Base-by-base conservation (phyloP, 2,797 vertebrate genomes). In the Sebastes reedi region DNA sequence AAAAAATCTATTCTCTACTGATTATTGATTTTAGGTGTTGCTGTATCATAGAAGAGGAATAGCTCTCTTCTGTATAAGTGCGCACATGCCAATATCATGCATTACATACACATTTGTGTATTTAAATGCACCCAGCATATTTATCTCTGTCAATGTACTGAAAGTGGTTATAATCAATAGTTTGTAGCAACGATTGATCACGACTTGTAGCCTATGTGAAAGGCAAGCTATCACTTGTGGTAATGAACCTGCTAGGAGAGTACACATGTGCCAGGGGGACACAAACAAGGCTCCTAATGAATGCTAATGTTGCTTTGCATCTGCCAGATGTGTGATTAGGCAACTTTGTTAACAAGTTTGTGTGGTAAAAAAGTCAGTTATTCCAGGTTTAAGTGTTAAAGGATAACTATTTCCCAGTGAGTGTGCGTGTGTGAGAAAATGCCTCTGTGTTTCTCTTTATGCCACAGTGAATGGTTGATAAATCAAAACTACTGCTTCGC, bases 391-490 rank as follows among this genome's bases (percentile, higher is more conserved):
- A n/a, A 58, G 56, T 52, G 34, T 71, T 66, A 13, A 54, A 42
- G 42, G 25, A 65, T 22, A 22, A 55, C 13, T 56, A 25, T 36
- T 66, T 46, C 29, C 27, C 55, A 22, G 36, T 85, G 16, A 81
- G 24, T 54, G 42, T 67, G 36, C n/a, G 13, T 16, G 25, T n/a
- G 14, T 12, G 2, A 52, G 7, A 60, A 58, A 75, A 64, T 18
- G 42, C 42, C 46, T 67, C 54, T 6, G 59, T 75, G 36, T 79
- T 77, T 80, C 39, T 72, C 69, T 89, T 56, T 84, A 42, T 89
- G 83, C 84, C 78, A 82, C 67, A 67, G 77, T 84, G 75, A 87
- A 75, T 67, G 78, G 66, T 62, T 90, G 61, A 89, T 91, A 73
- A 90, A 92, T 91, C 79, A 72, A 82, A 91, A 71, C 56, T 64